Evolutionary conservation across 2,113 vertebrate genomes (phyloP).

Genomic region (Xenopus laevis): DNA sequence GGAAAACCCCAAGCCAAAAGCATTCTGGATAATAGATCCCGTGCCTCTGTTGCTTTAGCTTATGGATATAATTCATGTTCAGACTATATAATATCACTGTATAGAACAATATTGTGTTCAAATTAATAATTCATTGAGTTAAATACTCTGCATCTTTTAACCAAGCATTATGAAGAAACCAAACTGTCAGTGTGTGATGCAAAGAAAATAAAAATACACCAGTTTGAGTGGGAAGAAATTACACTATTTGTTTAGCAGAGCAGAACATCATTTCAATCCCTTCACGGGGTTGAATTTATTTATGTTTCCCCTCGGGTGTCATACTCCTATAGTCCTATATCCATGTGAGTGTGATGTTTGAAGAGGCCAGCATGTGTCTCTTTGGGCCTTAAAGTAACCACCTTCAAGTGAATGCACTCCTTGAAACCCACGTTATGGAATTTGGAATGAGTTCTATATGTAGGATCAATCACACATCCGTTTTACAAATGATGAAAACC

Average conservation of each 20-base stretch:
- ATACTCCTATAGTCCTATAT: constrained; percentile 19
- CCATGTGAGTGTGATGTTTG: constrained; percentile 13
- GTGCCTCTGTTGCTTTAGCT: too few species aligned
- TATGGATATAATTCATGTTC: too few species aligned
- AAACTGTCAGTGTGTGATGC: background rate
- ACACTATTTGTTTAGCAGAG: background rate
- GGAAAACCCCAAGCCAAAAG: too few species aligned
- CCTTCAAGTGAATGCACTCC: too few species aligned
- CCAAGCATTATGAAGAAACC: too few species aligned
- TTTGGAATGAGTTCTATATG: constrained; percentile 9
- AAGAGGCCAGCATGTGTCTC: constrained; percentile 13
- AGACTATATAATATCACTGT: too few species aligned
- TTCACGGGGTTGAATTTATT: constrained; percentile 12
- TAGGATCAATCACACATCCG: background rate
- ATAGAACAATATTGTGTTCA: too few species aligned
- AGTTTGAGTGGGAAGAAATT: constrained; percentile 17
- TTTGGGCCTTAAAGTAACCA: background rate
- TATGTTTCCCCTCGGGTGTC: constrained; percentile 26
- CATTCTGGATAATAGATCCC: too few species aligned
- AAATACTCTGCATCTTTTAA: too few species aligned
- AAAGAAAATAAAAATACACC: constrained; percentile 1
- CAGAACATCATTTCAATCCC: constrained; percentile 32
- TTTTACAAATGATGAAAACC: background rate
- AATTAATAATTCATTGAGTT: too few species aligned
- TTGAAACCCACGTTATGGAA: constrained; percentile 3